Percentiles rank a stretch among this genome's conserved stretches.
Conservation (phyloP, 2,888 invertebrate genomes). For the Latrodectus hesperus region DNA sequence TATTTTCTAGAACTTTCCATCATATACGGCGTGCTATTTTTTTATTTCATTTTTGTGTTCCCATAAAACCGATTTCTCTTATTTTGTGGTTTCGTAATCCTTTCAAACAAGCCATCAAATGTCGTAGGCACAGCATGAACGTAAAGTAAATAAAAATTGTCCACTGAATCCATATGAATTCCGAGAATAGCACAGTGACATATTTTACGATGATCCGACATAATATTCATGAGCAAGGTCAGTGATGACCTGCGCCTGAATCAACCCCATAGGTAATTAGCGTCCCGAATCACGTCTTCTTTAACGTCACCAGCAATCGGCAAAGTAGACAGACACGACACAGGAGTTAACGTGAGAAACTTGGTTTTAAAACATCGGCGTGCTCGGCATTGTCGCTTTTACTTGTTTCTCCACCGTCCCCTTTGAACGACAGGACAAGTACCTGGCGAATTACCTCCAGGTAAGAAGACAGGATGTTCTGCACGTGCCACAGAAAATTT, state of each 20-base stretch:
- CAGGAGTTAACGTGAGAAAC: slow-evolving; percentile 36
- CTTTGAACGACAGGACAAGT: slow-evolving; percentile 12
- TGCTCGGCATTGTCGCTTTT: slow-evolving; percentile 25
- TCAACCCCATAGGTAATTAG: slow-evolving; percentile 35
- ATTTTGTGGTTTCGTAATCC: no score
- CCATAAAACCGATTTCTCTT: no score
- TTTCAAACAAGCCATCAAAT: no score
- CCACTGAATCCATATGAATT: slow-evolving; percentile 3
- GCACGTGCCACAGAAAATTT: neutral
- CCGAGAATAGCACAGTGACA: slow-evolving; percentile 55
- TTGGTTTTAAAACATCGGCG: slow-evolving; percentile 1
- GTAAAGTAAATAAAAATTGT: neutral
- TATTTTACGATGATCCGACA: slow-evolving; percentile 49
- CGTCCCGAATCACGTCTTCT: slow-evolving; percentile 39
- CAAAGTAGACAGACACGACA: slow-evolving; percentile 38
- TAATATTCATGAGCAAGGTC: slow-evolving; percentile 6
- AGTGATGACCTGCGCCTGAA: slow-evolving; percentile 3
- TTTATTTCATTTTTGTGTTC: no score
- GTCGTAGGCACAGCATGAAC: no score
- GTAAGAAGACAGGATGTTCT: slow-evolving; percentile 5
- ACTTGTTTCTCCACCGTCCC: slow-evolving; percentile 7
- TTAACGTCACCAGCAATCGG: slow-evolving; percentile 10
- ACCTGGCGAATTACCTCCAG: slow-evolving; percentile 3
- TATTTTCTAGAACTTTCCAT: no score
- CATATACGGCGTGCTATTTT: no score